Conservation (phyloP, 2,888 invertebrate genomes). For the Phania funesta region DNA sequence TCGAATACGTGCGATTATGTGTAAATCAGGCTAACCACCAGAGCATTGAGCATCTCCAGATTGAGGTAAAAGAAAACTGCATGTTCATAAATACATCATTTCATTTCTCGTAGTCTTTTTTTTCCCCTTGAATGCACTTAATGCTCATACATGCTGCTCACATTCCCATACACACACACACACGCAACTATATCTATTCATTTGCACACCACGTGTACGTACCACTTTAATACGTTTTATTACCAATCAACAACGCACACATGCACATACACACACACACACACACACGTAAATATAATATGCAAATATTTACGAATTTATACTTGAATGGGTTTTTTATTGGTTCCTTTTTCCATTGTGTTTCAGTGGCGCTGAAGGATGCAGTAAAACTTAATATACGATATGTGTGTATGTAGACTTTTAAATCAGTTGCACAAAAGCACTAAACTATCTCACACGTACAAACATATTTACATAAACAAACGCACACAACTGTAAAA, state of each 20-base stretch:
- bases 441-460: background rate
- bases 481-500: background rate
- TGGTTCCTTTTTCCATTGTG: background rate
- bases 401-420: no score
- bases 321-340: constrained; percentile 5
- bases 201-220: background rate
- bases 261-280: background rate
- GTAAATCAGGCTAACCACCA: no score
- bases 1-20: no score
- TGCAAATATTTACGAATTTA: background rate
- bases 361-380: constrained; percentile 16
- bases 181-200: background rate
- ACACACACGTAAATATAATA: background rate
- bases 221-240: constrained; percentile 10
- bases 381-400: constrained; percentile 27
- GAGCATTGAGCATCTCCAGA: background rate
- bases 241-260: constrained; percentile 17
- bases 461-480: background rate
- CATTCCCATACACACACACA: background rate
- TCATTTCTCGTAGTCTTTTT: background rate
- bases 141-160: background rate
- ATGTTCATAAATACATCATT: constrained; percentile 19
- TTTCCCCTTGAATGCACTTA: background rate
- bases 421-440: background rate
- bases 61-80: background rate